Evolutionary conservation across 2,797 vertebrate species (phyloP).

Genomic region (Melanotaenia maccullochi): DNA sequence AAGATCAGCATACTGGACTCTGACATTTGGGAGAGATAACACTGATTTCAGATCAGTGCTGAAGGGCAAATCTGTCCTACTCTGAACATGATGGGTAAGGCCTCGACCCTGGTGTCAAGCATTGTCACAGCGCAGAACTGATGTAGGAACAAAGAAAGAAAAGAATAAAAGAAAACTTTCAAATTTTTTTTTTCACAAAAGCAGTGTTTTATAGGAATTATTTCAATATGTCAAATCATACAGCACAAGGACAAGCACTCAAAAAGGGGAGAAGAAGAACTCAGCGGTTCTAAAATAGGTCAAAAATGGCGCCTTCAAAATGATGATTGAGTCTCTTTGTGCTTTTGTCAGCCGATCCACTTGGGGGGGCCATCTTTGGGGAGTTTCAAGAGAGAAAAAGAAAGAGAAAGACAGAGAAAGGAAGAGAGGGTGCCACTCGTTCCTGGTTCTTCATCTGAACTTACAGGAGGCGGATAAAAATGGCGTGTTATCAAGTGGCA

Average conservation of each 20-base stretch:
- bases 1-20: slow-evolving; percentile 39
- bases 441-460: slow-evolving; percentile 55
- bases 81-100: slow-evolving; percentile 78
- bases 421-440: slow-evolving; percentile 53
- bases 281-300: slow-evolving; percentile 46
- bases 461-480: slow-evolving; percentile 59
- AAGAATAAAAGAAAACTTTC: slow-evolving; percentile 40
- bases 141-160: slow-evolving; percentile 40
- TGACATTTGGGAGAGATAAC: slow-evolving; percentile 39
- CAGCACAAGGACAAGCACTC: slow-evolving; percentile 65
- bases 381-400: slow-evolving; percentile 71
- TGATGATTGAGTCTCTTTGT: slow-evolving; percentile 82
- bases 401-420: slow-evolving; percentile 46
- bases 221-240: slow-evolving; percentile 68
- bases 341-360: slow-evolving; percentile 83
- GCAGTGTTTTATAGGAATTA: slow-evolving; percentile 61
- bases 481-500: slow-evolving; percentile 55
- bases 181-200: slow-evolving; percentile 57
- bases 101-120: slow-evolving; percentile 83
- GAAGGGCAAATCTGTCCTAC: slow-evolving; percentile 50
- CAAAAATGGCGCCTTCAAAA: slow-evolving; percentile 58
- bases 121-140: slow-evolving; percentile 85
- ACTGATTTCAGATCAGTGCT: slow-evolving; percentile 60
- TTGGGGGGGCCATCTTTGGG: slow-evolving; percentile 79
- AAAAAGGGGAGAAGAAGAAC: slow-evolving; percentile 42